Base-by-base conservation (phyloP, 2,888 invertebrate genomes). In the Polydrusus tereticollis region DNA sequence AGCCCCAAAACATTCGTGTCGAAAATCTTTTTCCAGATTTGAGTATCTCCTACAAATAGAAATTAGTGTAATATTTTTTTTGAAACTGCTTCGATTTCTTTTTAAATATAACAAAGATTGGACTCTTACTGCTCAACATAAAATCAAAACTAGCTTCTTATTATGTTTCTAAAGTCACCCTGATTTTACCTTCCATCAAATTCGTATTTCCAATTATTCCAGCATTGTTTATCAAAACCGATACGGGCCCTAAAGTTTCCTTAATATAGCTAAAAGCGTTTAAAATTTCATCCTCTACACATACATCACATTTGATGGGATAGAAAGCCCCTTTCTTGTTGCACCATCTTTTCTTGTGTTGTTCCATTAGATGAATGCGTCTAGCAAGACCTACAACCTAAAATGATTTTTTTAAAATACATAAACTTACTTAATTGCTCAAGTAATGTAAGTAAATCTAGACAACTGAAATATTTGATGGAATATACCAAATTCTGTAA, bases 211-310 rank as follows among this genome's bases (percentile, higher is more conserved):
- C 64, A 0, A 65, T 2, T 2, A 80, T 10, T 2, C 83, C 86
- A 10, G 85, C 85, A 69, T 85, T 85, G 70, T 85, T 85, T 2
- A 85, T 78, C 18, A 85, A 75, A 29, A 85, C 79, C 50, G 83
- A 80, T 5, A 84, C 78, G 1, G 81, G 78, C 6, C 83, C 84
- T 0, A 85, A 74, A 57, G 80, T 83, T 5, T 80, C 72, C 64
- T 79, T 81, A 12, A 83, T 80, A 80, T 81, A 82, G 14, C 80
- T 68, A 55, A 86, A 85, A 4, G 79, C 78, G 0, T 79, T 76
- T 5, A 80, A 29, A 21, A 86, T 79, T 14, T 81, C 82, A 55
- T 77, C 76, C 68, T 84, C 83, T 29, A 80, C 81, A 29, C 81
- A 74, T 1, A 85, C 72, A 71, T 86, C 85, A 70, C 82, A 81